phyloP scores from a whole-genome alignment of 2,113 vertebrate genomes.

The Myiagra hebetior region DNA sequence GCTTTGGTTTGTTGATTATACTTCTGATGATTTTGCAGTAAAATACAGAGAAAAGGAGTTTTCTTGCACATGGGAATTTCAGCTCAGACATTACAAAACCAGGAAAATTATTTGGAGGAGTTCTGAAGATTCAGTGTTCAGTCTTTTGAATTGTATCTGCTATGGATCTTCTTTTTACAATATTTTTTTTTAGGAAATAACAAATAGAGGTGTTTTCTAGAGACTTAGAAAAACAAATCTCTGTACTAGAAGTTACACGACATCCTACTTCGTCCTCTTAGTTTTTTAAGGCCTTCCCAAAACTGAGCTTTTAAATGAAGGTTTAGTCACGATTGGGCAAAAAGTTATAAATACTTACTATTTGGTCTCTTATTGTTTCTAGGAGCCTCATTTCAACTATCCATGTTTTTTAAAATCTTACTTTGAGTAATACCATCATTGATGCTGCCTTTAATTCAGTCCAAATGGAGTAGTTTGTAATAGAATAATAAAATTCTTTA shows the following conservation, averaged over 20 bases:
- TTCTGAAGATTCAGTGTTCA: not conserved
- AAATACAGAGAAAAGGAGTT: not conserved
- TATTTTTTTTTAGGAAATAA: not conserved
- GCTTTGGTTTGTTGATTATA: not conserved
- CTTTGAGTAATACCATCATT: not conserved
- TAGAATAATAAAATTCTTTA: not conserved
- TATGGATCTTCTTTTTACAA: not conserved
- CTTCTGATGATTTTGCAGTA: not conserved
- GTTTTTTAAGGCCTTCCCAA: not conserved
- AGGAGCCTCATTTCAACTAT: not conserved
- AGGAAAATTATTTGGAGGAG: not conserved
- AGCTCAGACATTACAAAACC: not conserved
- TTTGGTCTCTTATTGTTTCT: not conserved
- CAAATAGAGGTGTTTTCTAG: not conserved
- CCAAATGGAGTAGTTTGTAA: not conserved
- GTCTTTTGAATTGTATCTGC: not conserved
- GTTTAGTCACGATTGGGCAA: not conserved
- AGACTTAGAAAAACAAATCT: not conserved
- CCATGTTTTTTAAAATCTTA: not conserved
- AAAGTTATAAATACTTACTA: not conserved
- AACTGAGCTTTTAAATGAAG: not conserved
- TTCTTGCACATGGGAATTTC: not conserved
- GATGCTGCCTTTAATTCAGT: not conserved
- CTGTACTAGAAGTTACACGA: not conserved
- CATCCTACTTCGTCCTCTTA: not conserved